Evolutionary conservation across 2,888 invertebrate genomes (phyloP).

Genomic region (Eucera pruinosa): DNA sequence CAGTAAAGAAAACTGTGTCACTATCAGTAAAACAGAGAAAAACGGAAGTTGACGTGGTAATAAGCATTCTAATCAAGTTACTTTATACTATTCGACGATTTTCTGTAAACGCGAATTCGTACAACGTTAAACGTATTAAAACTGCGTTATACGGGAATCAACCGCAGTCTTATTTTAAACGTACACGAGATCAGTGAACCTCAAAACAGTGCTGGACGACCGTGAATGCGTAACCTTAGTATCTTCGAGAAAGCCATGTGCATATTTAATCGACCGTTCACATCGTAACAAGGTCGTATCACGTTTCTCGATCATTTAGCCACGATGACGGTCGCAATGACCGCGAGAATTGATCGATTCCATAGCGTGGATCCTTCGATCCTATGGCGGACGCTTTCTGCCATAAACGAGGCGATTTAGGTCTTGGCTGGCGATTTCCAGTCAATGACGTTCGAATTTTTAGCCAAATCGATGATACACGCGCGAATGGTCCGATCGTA

Average conservation of each 20-base stretch:
- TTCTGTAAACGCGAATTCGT: too few relatives aligned
- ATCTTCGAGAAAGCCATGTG: not conserved
- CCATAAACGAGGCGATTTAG: not conserved
- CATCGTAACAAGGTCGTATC: not conserved
- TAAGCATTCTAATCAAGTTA: too few relatives aligned
- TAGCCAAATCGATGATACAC: not conserved
- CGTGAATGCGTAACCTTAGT: slow-evolving; percentile 30
- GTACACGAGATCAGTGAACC: slow-evolving; percentile 36
- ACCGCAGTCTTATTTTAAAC: too few relatives aligned
- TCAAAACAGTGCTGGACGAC: slow-evolving; percentile 17
- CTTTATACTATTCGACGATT: too few relatives aligned
- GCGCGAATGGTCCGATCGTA: too few relatives aligned
- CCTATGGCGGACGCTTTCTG: not conserved
- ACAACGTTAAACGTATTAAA: too few relatives aligned
- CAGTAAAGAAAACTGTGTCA: too few relatives aligned
- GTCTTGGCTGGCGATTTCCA: not conserved
- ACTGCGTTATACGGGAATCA: too few relatives aligned
- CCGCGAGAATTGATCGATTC: not conserved
- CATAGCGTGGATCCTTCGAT: not conserved
- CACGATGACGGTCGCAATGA: not conserved
- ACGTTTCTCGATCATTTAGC: not conserved
- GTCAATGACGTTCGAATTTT: not conserved
- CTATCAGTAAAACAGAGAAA: too few relatives aligned
- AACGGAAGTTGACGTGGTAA: too few relatives aligned
- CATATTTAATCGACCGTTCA: slow-evolving; percentile 22